Percentiles rank a stretch among this genome's conserved stretches.
Evolutionary conservation across 1,140 invertebrate species (phyloP).

Genomic region (Drosophila tsacasi): DNA sequence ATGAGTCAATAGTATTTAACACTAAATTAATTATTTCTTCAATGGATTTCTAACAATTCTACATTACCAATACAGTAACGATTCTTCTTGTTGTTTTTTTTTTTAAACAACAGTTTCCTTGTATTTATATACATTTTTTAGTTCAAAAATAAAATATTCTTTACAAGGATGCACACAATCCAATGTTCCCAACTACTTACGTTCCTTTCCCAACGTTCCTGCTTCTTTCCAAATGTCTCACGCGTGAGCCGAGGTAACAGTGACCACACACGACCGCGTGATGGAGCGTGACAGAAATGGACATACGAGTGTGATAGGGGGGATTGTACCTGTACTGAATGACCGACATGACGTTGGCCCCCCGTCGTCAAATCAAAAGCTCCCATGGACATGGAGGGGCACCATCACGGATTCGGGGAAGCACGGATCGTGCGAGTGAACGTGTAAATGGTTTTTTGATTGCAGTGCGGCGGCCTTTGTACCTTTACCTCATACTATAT

Average conservation of each 20-base stretch:
- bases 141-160: neutral
- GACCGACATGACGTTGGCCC: slow-evolving; percentile 62
- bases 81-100: too few species aligned
- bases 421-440: slow-evolving; percentile 40
- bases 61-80: neutral
- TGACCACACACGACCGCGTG: slow-evolving; percentile 9
- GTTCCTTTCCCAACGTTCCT: neutral
- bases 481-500: slow-evolving; percentile 17
- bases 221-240: neutral
- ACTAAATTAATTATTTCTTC: too few species aligned
- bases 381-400: slow-evolving; percentile 22
- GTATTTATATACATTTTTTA: neutral
- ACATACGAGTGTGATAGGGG: neutral
- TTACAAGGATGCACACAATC: too few species aligned
- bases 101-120: neutral
- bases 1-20: neutral
- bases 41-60: neutral
- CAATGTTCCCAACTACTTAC: neutral
- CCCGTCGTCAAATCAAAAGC: slow-evolving; percentile 55
- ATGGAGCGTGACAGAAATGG: neutral
- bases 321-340: slow-evolving; percentile 6
- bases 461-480: slow-evolving; percentile 61
- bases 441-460: slow-evolving; percentile 80
- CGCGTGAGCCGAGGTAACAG: slow-evolving; percentile 9
- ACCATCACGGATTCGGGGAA: slow-evolving; percentile 10